Evolutionary conservation across 2,888 invertebrate genomes (phyloP).

Genomic region (Dynastes grantii): DNA sequence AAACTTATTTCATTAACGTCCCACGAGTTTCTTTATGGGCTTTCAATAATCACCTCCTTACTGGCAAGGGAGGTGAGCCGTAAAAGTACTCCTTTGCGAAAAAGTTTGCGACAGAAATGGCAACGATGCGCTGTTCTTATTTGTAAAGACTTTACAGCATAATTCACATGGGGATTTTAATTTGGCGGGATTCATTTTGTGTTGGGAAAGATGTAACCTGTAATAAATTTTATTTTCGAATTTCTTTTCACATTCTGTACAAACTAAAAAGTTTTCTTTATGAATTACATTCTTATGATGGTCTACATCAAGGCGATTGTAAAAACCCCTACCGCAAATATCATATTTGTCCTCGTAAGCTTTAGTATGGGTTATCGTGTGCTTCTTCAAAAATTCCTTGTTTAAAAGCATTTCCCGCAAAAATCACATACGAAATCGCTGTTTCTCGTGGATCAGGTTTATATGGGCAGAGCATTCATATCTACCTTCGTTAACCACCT

Average conservation of each 20-base stretch:
- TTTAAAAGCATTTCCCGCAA: conserved; percentile 64
- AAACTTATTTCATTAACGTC: neutral
- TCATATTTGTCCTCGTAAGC: conserved; percentile 55
- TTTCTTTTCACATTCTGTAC: conserved; percentile 58
- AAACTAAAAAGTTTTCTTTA: conserved; percentile 54
- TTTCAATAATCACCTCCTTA: conserved; percentile 59
- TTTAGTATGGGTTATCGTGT: conserved; percentile 31
- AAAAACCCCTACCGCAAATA: conserved; percentile 58
- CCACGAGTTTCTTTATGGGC: conserved; percentile 43
- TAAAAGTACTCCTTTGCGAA: conserved; percentile 72
- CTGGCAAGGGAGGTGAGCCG: conserved; percentile 69
- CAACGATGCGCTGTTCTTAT: conserved; percentile 68
- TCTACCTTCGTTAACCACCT: neutral
- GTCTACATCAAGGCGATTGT: neutral
- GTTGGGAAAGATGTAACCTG: conserved; percentile 50
- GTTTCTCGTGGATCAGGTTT: conserved; percentile 51
- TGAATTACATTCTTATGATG: conserved; percentile 16
- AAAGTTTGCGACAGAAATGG: conserved; percentile 73
- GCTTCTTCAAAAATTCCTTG: conserved; percentile 39
- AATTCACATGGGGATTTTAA: conserved; percentile 34
- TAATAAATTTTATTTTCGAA: conserved; percentile 53
- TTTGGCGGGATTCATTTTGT: conserved; percentile 34
- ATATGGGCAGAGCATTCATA: conserved; percentile 61
- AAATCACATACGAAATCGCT: conserved; percentile 62
- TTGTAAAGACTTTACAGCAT: conserved; percentile 42